Evolutionary conservation across 35 echinoderm and acorn worm genomes (phyloP).

Genomic region (Eucidaris tribuloides): DNA sequence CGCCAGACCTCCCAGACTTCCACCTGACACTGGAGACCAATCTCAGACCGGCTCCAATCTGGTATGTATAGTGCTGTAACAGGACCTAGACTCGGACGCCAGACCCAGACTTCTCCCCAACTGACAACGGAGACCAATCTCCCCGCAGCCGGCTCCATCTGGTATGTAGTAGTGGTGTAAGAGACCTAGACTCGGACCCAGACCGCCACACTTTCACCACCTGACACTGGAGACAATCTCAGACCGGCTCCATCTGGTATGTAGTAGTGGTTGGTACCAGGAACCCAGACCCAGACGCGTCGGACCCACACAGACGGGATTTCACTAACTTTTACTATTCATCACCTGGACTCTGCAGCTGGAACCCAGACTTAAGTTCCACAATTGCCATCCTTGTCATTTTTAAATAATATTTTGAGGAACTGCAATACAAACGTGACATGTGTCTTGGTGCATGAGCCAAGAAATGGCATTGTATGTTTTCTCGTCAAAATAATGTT

Average conservation of each 20-base stretch:
- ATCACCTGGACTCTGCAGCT: neutral
- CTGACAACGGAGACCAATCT: slow-evolving; percentile 17
- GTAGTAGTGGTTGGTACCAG: too few species aligned
- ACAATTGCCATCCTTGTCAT: neutral
- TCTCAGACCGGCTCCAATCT: neutral
- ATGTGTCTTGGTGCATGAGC: neutral
- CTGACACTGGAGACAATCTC: slow-evolving; percentile 23
- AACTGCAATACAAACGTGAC: neutral
- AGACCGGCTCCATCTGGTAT: neutral
- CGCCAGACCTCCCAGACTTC: too few species aligned
- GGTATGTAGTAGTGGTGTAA: too few species aligned
- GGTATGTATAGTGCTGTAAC: too few species aligned
- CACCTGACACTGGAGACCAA: slow-evolving; percentile 31
- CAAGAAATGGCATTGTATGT: too few species aligned
- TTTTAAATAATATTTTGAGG: neutral
- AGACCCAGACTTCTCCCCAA: slow-evolving; percentile 36
- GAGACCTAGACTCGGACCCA: neutral
- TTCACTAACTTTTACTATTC: too few species aligned
- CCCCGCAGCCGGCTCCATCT: neutral
- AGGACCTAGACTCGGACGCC: neutral
- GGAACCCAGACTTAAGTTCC: neutral
- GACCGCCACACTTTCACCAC: slow-evolving; percentile 23
- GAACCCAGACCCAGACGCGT: neutral
- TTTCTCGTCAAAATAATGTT: too few species aligned
- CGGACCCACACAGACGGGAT: neutral